Conservation (phyloP, 2,797 vertebrate species). For the Takifugu ocellatus region DNA sequence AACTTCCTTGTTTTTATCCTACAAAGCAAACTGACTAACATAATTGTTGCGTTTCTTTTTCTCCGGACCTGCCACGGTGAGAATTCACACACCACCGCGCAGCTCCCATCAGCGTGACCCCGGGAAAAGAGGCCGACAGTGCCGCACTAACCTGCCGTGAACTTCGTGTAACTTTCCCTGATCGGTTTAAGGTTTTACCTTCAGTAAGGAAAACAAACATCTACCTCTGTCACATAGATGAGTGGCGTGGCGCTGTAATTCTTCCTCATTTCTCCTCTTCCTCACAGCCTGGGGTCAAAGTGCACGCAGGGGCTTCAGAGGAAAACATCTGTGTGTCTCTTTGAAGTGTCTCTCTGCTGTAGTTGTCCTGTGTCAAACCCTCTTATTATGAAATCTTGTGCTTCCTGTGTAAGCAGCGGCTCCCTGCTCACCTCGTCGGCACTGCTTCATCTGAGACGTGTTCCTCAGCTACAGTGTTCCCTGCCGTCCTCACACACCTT, state of each 20-base stretch:
- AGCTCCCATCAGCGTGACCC: too few relatives aligned
- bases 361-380: conserved; percentile 18
- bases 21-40: too few relatives aligned
- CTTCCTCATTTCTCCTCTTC: conserved; percentile 71
- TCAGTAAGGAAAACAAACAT: conserved; percentile 10
- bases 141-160: conserved; percentile 1
- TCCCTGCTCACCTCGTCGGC: conserved; percentile 11
- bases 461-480: conserved; percentile 7
- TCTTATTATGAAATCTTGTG: conserved; percentile 55
- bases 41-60: too few relatives aligned
- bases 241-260: conserved; percentile 64
- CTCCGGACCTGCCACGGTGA: background rate
- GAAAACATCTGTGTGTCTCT: conserved; percentile 32
- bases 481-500: conserved; percentile 7
- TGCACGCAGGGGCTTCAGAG: conserved; percentile 30
- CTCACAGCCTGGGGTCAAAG: conserved; percentile 55
- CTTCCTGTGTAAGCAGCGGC: conserved; percentile 48
- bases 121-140: background rate
- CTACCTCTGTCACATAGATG: conserved; percentile 75
- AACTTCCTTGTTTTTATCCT: conserved; percentile 1
- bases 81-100: background rate
- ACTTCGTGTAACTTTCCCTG: background rate
- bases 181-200: conserved; percentile 3
- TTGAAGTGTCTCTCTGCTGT: conserved; percentile 21
- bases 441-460: conserved; percentile 13